Percentiles rank a stretch among this genome's conserved stretches.
These are phyloP conservation scores for Erinaceus europaeus DNA, from an alignment of 2,113 vertebrate species.

Conservation along the genomic window DNA sequence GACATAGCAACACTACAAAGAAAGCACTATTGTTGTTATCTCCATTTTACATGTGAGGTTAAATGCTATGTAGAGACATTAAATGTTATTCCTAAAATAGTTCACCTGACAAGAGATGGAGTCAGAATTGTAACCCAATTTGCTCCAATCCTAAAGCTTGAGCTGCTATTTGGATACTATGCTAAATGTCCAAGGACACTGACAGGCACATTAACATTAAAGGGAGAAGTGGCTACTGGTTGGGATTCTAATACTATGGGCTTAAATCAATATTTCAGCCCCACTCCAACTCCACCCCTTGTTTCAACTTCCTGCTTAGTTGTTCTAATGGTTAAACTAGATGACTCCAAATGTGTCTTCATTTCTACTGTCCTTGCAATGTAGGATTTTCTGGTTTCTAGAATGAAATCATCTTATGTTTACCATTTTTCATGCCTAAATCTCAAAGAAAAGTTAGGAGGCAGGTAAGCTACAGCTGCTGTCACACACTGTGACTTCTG, in stretches of 20 bases:
- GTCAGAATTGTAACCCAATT: not conserved
- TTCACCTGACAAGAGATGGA: not conserved
- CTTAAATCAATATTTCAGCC: not conserved
- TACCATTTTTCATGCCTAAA: not conserved
- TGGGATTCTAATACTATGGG: not conserved
- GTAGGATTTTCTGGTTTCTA: slow-evolving; percentile 4
- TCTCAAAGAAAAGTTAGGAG: not conserved
- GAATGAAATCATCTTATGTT: not conserved
- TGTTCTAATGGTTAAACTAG: not conserved
- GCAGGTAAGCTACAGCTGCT: not conserved
- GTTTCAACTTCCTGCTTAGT: not conserved
- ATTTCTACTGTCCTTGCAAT: not conserved
- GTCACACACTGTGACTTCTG: not conserved
- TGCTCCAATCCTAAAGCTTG: not conserved
- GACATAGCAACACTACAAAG: not conserved
- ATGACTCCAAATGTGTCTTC: not conserved
- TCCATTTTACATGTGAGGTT: not conserved
- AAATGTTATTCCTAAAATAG: not conserved
- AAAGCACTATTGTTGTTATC: too few species aligned
- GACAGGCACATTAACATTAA: not conserved
- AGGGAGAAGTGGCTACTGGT: not conserved
- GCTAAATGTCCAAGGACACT: not conserved
- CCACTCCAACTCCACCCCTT: not conserved
- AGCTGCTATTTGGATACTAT: not conserved
- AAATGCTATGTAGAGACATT: too few species aligned